These are phyloP conservation scores for Zosterops japonicus DNA, from an alignment of 2,113 vertebrate species.

Conservation along the genomic window DNA sequence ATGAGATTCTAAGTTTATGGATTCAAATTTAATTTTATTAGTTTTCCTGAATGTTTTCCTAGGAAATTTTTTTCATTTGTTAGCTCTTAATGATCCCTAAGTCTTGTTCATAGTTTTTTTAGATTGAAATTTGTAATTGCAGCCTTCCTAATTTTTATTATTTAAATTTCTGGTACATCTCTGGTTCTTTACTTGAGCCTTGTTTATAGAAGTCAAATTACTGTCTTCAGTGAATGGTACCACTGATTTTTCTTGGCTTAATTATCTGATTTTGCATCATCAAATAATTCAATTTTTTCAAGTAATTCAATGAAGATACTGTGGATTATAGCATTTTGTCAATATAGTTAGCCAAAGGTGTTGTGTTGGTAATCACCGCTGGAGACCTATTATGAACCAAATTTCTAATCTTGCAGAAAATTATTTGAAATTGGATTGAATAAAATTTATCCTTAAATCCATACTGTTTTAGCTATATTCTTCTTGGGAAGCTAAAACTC, in stretches of 20 bases:
- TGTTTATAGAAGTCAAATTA: background rate
- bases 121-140: background rate
- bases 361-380: accelerated
- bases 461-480: background rate
- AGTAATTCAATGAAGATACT: background rate
- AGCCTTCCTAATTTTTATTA: background rate
- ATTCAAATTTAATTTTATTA: background rate
- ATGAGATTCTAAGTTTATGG: background rate
- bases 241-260: background rate
- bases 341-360: background rate
- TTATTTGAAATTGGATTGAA: background rate
- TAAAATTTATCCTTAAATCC: background rate
- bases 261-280: background rate
- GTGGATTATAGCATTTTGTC: background rate
- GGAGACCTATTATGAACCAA: background rate
- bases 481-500: background rate
- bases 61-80: background rate
- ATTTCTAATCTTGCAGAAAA: background rate
- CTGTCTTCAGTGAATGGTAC: background rate
- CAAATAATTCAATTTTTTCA: background rate
- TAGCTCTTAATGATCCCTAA: background rate
- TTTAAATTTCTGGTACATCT: background rate
- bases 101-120: background rate
- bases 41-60: background rate
- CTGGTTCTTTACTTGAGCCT: background rate